These are phyloP conservation scores for Piscicola geometra DNA, from an alignment of 2,888 invertebrate genomes.

Conservation along the genomic window DNA sequence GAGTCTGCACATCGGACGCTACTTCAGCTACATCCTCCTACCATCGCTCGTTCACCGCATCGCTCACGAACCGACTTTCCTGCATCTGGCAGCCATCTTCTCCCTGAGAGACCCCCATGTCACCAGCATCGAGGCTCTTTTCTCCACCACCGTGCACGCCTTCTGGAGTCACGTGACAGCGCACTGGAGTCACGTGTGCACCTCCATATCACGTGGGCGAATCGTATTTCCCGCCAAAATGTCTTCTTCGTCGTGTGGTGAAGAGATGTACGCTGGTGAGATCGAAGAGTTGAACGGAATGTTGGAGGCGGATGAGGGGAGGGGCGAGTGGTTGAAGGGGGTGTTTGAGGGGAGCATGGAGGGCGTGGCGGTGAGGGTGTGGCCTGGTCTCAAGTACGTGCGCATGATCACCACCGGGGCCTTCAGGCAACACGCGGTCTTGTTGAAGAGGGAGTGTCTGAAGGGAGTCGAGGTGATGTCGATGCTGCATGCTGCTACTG, in stretches of 20 bases:
- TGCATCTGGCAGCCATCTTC: slow-evolving; percentile 44
- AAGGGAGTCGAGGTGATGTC: slow-evolving; percentile 40
- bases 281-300: neutral
- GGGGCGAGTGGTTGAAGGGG: slow-evolving; percentile 36
- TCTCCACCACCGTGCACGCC: slow-evolving; percentile 43
- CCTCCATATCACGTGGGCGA: slow-evolving; percentile 42
- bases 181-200: slow-evolving; percentile 43
- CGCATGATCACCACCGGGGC: slow-evolving; percentile 42
- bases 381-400: slow-evolving; percentile 42
- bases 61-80: slow-evolving; percentile 39
- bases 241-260: neutral
- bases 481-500: slow-evolving; percentile 49
- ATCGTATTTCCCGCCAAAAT: slow-evolving; percentile 15
- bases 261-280: neutral
- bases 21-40: slow-evolving; percentile 36
- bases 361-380: slow-evolving; percentile 44
- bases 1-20: slow-evolving; percentile 36
- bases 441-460: slow-evolving; percentile 37
- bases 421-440: slow-evolving; percentile 40
- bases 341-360: slow-evolving; percentile 40
- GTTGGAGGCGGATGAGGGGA: slow-evolving; percentile 9
- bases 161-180: slow-evolving; percentile 42
- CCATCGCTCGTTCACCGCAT: slow-evolving; percentile 39
- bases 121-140: slow-evolving; percentile 40
- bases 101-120: slow-evolving; percentile 41